Evolutionary conservation across 2,113 vertebrate species (phyloP), one percentile per base, ranked within the genome.

Genomic region (Psephotus haematonotus): DNA sequence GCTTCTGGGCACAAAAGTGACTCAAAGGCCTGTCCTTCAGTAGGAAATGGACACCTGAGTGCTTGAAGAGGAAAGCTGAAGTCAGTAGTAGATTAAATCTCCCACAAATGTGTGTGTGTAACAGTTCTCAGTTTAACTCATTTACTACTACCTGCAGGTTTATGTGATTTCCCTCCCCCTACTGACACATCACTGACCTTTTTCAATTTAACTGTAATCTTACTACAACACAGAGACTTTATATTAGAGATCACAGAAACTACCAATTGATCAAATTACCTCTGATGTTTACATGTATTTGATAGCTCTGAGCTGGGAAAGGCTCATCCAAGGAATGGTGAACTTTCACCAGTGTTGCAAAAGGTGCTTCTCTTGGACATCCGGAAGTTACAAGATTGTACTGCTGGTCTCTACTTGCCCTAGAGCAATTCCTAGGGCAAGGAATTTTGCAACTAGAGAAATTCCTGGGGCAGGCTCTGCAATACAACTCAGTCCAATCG

Each of bases 301-400:
- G 39, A n/a, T 1, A 37, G 28, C 62, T 68, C 4, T 39, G 50
- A 55, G 64, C 64, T 31, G 50, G 5, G 28, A 24, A 6, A 12
- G 67, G 25, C 35, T 76, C 7, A 33, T 14, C 46, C 33, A 49
- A n/a, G 52, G 24, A 13, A 3, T 2, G 10, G 18, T 7, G 1
- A 5, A 25, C 10, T 60, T 29, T 1, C 0, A 10, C 15, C 5
- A 2, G 35, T 0, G 0, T 11, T 25, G 22, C 47, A 65, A 23
- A 70, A 67, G 1, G 22, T 17, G 28, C n/a, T 70, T 59, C 67
- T 80, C 55, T 35, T 16, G 35, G 31, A 59, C 53, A 43, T 50
- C 8, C 0, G 18, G 10, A 65, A 41, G 11, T 53, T n/a, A n/a
- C 2, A 11, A 2, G 23, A 7, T 7, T 6, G 3, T 15, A 18